Percentiles rank a stretch among this genome's conserved stretches.
Evolutionary conservation across 2,113 vertebrate species (phyloP).

Genomic region (Ophiodon elongatus): DNA sequence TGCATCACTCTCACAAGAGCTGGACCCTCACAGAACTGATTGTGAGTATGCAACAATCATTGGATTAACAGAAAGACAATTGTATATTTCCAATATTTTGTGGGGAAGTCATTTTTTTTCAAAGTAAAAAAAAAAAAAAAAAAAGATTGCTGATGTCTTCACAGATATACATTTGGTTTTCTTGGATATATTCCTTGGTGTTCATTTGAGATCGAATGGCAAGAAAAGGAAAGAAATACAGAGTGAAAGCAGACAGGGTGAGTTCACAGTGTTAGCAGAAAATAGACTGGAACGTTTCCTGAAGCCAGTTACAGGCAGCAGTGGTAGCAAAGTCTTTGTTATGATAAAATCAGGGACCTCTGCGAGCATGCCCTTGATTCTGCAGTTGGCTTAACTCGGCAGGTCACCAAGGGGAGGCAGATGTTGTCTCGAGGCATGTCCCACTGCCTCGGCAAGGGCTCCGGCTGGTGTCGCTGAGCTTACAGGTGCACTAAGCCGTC

Average conservation of each 20-base stretch:
- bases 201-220: constrained; percentile 36
- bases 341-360: constrained; percentile 75
- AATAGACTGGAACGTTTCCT: constrained; percentile 74
- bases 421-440: constrained; percentile 86
- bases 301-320: constrained; percentile 67
- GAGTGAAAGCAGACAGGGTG: constrained; percentile 33
- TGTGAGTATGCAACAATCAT: constrained; percentile 33
- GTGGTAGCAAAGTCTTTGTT: constrained; percentile 65
- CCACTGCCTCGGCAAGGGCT: constrained; percentile 56
- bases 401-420: constrained; percentile 82
- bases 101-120: not conserved
- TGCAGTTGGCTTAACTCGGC: constrained; percentile 79
- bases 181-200: constrained; percentile 42
- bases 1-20: constrained; percentile 26
- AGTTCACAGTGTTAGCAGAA: constrained; percentile 60
- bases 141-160: constrained; percentile 21
- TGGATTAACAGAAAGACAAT: not conserved
- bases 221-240: constrained; percentile 19
- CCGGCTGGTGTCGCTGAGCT: constrained; percentile 78
- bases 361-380: constrained; percentile 77
- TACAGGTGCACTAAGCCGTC: constrained; percentile 78
- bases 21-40: constrained; percentile 24
- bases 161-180: constrained; percentile 18
- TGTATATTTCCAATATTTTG: constrained; percentile 9
- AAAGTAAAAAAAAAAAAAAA: no score